Base-by-base conservation (phyloP, 2,888 invertebrate genomes). In the Lithodes maja region DNA sequence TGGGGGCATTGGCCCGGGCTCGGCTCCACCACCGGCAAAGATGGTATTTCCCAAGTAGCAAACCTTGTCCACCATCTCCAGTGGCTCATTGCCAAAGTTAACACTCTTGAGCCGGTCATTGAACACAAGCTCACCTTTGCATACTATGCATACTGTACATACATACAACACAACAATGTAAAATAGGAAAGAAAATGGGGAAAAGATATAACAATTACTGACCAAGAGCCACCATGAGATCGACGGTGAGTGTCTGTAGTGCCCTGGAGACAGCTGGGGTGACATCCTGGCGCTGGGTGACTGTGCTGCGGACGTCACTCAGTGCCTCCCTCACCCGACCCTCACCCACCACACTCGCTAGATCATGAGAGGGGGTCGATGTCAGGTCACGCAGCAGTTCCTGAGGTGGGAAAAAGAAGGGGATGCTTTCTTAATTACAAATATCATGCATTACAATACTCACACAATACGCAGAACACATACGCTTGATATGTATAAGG, bases 221-320 rank as follows among this genome's bases (percentile, higher is more conserved):
- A 89, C 85, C 85, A 15, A 89, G 5, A 49, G 83, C 82, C 50
- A 89, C 89, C 52, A 82, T 80, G 15, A 89, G 69, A 53, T 89
- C 89, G 33, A 86, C 83, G 12, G 83, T 82, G 53, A 89, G 79
- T 15, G 77, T 71, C 74, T 85, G 85, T 1, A 86, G 78, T 3
- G 85, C 86, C 1, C 86, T 78, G 5, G 74, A 53, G 33, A 85
- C 82, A 12, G 85, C 71, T 7, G 83, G 50, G 15, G 82, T 85
- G 53, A 89, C 83, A 15, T 89, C 89, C 78, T 86, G 74, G 69
- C 89, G 68, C 17, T 71, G 61, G 15, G 82, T 83, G 7, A 89
- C 15, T 15, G 74, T 71, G 17, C 49, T 79, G 9, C 77, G 50
- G 49, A 87, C 54, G 15, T 87, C 87, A 3, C 33, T 61, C 33